phyloP scores from a whole-genome alignment of 2,797 vertebrate genomes.

The Acomys russatus region DNA sequence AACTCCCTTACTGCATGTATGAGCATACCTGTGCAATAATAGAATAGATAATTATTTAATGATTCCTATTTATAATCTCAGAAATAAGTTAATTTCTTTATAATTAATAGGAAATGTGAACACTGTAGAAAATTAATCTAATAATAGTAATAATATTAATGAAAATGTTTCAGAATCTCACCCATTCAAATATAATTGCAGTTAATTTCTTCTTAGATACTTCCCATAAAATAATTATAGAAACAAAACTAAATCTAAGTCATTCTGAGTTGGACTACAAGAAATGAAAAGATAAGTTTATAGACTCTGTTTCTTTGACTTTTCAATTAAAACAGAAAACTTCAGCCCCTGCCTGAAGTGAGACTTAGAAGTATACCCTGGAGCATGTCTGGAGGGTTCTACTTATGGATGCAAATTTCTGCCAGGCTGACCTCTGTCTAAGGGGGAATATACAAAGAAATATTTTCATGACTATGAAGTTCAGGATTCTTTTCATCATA shows the following conservation, averaged over 20 bases:
- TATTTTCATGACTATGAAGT: conserved; percentile 29
- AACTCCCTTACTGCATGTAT: background rate
- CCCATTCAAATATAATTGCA: background rate
- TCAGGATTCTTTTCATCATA: background rate
- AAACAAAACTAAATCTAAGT: conserved; percentile 22
- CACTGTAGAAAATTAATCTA: background rate
- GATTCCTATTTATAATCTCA: background rate
- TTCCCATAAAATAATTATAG: conserved; percentile 17
- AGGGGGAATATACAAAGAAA: conserved; percentile 21
- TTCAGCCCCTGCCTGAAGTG: background rate
- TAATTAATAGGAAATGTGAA: background rate
- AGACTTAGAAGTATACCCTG: conserved; percentile 52
- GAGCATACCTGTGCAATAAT: background rate
- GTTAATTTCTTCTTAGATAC: conserved; percentile 18
- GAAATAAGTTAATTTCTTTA: background rate
- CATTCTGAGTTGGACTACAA: background rate
- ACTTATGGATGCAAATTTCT: conserved; percentile 58
- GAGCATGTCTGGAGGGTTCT: conserved; percentile 23
- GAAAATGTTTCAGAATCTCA: background rate
- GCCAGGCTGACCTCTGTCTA: conserved; percentile 13
- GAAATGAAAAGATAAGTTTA: conserved; percentile 17
- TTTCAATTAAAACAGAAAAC: background rate
- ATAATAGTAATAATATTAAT: background rate
- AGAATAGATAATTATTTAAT: background rate
- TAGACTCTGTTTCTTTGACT: conserved; percentile 14